phyloP scores from a whole-genome alignment of 2,888 invertebrate genomes.

The Disparrhopalites patrizii region DNA sequence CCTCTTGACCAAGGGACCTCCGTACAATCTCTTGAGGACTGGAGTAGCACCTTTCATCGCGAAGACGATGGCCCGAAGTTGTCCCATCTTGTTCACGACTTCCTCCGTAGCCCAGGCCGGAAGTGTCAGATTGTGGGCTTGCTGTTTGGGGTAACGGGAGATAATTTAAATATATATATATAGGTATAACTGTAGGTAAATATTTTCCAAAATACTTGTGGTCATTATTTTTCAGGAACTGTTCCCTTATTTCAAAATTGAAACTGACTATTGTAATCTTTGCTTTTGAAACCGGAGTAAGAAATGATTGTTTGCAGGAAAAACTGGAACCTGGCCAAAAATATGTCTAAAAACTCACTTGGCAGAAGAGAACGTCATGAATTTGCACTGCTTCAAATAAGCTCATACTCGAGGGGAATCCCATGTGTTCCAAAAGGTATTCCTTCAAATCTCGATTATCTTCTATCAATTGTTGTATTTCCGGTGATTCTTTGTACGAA shows the following conservation, averaged over 20 bases:
- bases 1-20: constrained; percentile 38
- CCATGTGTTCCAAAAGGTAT: constrained; percentile 63
- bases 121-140: constrained; percentile 62
- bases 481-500: constrained; percentile 55
- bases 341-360: too few species aligned
- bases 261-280: constrained; percentile 13
- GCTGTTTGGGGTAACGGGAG: constrained; percentile 50
- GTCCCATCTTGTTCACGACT: constrained; percentile 63
- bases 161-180: constrained; percentile 1
- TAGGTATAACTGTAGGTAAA: constrained; percentile 7
- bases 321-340: too few species aligned
- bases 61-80: constrained; percentile 62
- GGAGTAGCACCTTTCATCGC: constrained; percentile 65
- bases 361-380: constrained; percentile 66
- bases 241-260: too few species aligned
- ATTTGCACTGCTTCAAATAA: constrained; percentile 59
- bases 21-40: constrained; percentile 62
- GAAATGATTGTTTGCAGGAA: too few species aligned
- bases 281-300: neutral
- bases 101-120: constrained; percentile 69
- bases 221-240: too few species aligned
- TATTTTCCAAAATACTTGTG: too few species aligned
- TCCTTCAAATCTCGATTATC: constrained; percentile 62
- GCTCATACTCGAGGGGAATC: constrained; percentile 57
- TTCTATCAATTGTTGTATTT: constrained; percentile 57